A percentile compares a stretch with the other conserved stretches of the same genome.
phyloP scores from a whole-genome alignment of 1,140 invertebrate species.

The Euwallacea similis region DNA sequence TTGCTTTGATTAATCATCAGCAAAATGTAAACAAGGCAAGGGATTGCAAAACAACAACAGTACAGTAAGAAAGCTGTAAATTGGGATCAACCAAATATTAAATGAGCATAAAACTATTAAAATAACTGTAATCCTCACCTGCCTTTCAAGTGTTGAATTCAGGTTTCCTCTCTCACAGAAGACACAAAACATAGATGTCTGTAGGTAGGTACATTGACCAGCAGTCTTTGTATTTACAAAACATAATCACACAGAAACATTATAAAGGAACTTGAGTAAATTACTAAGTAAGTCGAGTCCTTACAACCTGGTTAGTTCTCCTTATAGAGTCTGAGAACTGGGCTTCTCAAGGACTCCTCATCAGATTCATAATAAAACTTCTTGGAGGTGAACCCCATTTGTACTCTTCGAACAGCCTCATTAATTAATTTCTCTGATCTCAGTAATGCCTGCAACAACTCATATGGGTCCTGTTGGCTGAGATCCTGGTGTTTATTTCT shows the following conservation, averaged over 20 bases:
- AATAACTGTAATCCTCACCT: too few species aligned
- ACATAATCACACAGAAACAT: constrained; percentile 12
- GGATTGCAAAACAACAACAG: not conserved
- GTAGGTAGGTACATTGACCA: constrained; percentile 5
- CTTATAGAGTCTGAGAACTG: constrained; percentile 43
- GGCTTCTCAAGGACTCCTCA: constrained; percentile 52
- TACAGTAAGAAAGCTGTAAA: not conserved
- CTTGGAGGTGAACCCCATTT: constrained; percentile 56
- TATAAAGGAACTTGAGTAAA: constrained; percentile 33
- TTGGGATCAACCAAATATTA: too few species aligned
- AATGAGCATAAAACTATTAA: too few species aligned
- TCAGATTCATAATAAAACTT: constrained; percentile 59
- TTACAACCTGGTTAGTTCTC: constrained; percentile 16
- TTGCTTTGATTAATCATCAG: not conserved
- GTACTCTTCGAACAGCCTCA: constrained; percentile 69
- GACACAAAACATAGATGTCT: not conserved
- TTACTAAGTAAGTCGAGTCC: constrained; percentile 9
- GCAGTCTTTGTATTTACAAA: constrained; percentile 17
- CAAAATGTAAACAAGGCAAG: not conserved
- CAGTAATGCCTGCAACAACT: constrained; percentile 65
- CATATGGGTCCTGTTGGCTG: constrained; percentile 64
- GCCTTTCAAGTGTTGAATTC: too few species aligned
- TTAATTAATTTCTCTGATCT: constrained; percentile 69
- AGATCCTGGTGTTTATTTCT: constrained; percentile 48
- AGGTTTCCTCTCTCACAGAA: not conserved